Conservation (phyloP, 2,113 vertebrate species). For the Octodon degus region DNA sequence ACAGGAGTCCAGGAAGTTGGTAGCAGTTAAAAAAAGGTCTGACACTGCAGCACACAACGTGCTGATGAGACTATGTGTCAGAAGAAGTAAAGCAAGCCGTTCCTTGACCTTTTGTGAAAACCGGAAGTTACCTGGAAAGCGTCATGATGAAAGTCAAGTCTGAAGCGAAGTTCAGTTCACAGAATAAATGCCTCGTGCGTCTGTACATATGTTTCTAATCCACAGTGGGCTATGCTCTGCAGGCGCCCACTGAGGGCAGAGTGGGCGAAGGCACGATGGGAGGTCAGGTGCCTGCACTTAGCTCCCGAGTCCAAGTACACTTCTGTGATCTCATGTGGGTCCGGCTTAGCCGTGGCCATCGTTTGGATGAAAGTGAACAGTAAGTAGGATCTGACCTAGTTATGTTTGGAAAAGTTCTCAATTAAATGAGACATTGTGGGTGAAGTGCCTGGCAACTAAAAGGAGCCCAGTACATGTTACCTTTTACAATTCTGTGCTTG, state of each 20-base stretch:
- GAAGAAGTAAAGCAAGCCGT: neutral
- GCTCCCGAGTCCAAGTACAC: neutral
- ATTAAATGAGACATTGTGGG: conserved; percentile 43
- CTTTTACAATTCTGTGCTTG: conserved; percentile 47
- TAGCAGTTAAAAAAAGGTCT: conserved; percentile 3
- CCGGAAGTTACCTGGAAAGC: neutral
- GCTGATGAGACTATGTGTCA: neutral
- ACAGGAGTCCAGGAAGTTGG: neutral
- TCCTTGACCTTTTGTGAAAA: neutral
- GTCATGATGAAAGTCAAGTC: neutral
- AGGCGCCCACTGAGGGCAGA: neutral
- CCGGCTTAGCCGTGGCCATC: neutral
- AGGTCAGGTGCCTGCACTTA: conserved; percentile 33
- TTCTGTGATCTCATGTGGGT: neutral
- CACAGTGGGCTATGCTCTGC: neutral
- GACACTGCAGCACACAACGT: neutral
- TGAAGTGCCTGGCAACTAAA: conserved; percentile 50
- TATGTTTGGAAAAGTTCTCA: conserved; percentile 59
- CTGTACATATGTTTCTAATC: conserved; percentile 10
- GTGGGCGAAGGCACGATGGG: neutral
- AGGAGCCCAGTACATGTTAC: conserved; percentile 21
- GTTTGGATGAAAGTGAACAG: conserved; percentile 45
- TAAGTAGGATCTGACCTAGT: conserved; percentile 34
- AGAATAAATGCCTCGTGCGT: neutral
- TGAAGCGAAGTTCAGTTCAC: neutral